A percentile compares a stretch with the other conserved stretches of the same genome.
phyloP scores from a whole-genome alignment of 2,888 invertebrate genomes.

The Mythimna loreyi region DNA sequence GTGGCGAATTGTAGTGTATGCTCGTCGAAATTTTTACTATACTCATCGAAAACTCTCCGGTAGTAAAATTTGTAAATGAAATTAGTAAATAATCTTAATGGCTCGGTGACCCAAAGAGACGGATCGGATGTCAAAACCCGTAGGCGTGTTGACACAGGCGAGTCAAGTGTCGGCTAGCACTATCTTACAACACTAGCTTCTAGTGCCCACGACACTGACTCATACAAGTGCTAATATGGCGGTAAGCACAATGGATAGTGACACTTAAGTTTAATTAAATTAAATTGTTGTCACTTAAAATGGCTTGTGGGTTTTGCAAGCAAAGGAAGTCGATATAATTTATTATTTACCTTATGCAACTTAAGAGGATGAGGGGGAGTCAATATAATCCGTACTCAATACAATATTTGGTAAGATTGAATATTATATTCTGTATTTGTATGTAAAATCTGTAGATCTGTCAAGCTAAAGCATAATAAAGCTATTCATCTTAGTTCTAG shows the following conservation, averaged over 20 bases:
- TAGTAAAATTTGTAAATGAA: not conserved
- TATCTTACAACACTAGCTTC: conserved; percentile 65
- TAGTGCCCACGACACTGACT: conserved; percentile 67
- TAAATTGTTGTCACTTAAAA: conserved; percentile 41
- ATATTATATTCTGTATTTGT: conserved; percentile 3
- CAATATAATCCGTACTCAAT: conserved; percentile 12
- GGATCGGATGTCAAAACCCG: conserved; percentile 71
- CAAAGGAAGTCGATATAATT: conserved; percentile 25
- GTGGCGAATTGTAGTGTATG: too few species aligned
- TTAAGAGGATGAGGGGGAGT: conserved; percentile 21
- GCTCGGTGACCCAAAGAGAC: conserved; percentile 33
- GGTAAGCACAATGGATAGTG: conserved; percentile 33
- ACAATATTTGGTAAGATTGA: conserved; percentile 19
- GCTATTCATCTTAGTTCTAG: conserved; percentile 1
- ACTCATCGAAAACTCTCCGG: too few species aligned
- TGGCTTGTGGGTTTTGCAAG: conserved; percentile 18
- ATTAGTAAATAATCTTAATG: conserved; percentile 23
- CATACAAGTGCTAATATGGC: conserved; percentile 47
- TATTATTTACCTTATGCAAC: conserved; percentile 18
- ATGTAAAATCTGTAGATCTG: not conserved
- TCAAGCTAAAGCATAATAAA: conserved; percentile 10
- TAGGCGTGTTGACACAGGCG: conserved; percentile 79
- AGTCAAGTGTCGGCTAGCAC: conserved; percentile 79
- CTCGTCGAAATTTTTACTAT: too few species aligned
- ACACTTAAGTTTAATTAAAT: conserved; percentile 40